A percentile compares a stretch with the other conserved stretches of the same genome.
These are phyloP conservation scores for Ophonus ardosiacus DNA, from an alignment of 2,888 invertebrate genomes.

Conservation along the genomic window DNA sequence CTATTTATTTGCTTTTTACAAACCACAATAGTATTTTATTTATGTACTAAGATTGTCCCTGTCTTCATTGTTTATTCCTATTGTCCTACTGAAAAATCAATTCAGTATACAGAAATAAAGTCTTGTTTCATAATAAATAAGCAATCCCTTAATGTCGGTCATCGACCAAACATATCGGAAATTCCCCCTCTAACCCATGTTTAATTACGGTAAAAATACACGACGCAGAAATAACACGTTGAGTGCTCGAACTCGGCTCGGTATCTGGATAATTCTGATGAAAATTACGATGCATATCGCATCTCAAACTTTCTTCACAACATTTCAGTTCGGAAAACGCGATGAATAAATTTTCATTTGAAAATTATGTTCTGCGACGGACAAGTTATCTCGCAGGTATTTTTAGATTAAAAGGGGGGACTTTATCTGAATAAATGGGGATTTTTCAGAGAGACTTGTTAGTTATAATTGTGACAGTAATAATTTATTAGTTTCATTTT, in stretches of 20 bases:
- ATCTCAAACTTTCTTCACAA: constrained; percentile 6
- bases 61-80: no score
- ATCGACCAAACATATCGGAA: constrained; percentile 18
- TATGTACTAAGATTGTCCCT: no score
- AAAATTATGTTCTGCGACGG: constrained; percentile 24
- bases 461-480: neutral
- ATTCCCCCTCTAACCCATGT: constrained; percentile 9
- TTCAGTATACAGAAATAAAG: no score
- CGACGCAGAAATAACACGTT: neutral
- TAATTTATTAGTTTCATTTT: neutral
- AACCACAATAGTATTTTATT: no score
- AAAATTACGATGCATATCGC: constrained; percentile 31
- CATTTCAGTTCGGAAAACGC: neutral
- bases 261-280: neutral
- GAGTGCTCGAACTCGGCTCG: neutral
- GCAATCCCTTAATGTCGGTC: neutral
- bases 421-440: neutral
- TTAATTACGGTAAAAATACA: constrained; percentile 10
- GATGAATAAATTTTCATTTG: constrained; percentile 51
- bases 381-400: constrained; percentile 35
- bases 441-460: neutral
- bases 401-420: constrained; percentile 19
- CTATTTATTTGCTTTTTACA: no score
- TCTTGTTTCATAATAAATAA: no score
- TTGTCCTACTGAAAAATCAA: no score